Conservation (phyloP, 2,888 invertebrate species). For the Acleris holmiana region DNA sequence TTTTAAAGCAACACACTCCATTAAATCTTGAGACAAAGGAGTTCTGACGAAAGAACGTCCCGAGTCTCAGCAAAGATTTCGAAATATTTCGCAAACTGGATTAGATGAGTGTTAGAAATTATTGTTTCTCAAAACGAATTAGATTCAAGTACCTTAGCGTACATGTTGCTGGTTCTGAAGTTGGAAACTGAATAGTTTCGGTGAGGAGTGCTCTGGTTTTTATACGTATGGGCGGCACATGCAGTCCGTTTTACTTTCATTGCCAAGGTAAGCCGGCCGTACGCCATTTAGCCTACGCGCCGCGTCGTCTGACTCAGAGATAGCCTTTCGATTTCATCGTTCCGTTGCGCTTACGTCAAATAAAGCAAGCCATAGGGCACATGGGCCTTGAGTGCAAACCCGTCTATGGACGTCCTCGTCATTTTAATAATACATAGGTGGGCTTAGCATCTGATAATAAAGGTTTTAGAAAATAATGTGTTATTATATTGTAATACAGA, state of each 20-base stretch:
- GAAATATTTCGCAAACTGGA: slow-evolving; percentile 26
- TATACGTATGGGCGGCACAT: slow-evolving; percentile 66
- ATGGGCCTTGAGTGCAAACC: slow-evolving; percentile 55
- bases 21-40: slow-evolving; percentile 34
- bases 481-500: not conserved
- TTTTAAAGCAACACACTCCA: slow-evolving; percentile 31
- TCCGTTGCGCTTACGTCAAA: slow-evolving; percentile 57
- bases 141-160: slow-evolving; percentile 70
- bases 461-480: slow-evolving; percentile 8
- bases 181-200: slow-evolving; percentile 82
- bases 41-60: slow-evolving; percentile 30
- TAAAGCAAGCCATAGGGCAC: slow-evolving; percentile 44
- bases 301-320: slow-evolving; percentile 66
- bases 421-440: slow-evolving; percentile 36
- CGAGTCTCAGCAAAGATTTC: slow-evolving; percentile 9
- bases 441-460: slow-evolving; percentile 17
- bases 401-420: slow-evolving; percentile 28
- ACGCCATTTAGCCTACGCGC: slow-evolving; percentile 56
- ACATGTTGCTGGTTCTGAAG: slow-evolving; percentile 79
- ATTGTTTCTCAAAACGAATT: slow-evolving; percentile 7
- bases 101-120: slow-evolving; percentile 23
- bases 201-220: slow-evolving; percentile 74
- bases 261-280: slow-evolving; percentile 74
- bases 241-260: slow-evolving; percentile 78
- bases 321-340: slow-evolving; percentile 79